Evolutionary conservation across 2,888 invertebrate genomes (phyloP).

Genomic region (Agonum fuliginosum): DNA sequence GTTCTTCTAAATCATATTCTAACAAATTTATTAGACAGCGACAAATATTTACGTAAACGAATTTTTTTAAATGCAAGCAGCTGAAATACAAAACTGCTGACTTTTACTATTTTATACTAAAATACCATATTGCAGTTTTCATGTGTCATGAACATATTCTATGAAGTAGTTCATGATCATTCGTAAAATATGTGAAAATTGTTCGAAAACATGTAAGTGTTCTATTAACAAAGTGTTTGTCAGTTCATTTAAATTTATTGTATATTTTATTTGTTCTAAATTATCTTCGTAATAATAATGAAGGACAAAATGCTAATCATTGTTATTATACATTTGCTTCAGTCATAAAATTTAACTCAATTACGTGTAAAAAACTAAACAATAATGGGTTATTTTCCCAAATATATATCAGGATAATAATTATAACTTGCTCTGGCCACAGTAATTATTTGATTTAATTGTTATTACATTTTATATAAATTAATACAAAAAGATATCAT

Average conservation of each 20-base stretch:
- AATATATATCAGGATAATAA: no score
- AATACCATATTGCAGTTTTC: no score
- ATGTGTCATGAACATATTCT: no score
- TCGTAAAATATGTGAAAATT: no score
- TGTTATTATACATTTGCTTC: no score
- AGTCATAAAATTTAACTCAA: no score
- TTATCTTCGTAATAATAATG: not conserved
- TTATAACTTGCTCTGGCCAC: no score
- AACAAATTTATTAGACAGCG: conserved; percentile 13
- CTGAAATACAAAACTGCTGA: conserved; percentile 9
- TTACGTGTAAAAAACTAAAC: no score
- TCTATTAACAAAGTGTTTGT: no score
- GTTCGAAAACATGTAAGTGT: no score
- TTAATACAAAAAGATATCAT: not conserved
- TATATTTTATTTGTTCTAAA: not conserved
- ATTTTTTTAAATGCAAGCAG: not conserved
- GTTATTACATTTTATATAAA: not conserved
- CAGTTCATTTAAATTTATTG: not conserved
- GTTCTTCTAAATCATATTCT: not conserved
- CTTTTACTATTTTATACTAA: not conserved
- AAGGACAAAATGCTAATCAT: not conserved
- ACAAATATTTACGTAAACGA: not conserved
- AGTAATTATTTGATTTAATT: no score
- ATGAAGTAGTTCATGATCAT: not conserved
- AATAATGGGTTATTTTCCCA: no score